Base-by-base conservation (phyloP, 1,140 invertebrate genomes). In the Leptinotarsa texana region DNA sequence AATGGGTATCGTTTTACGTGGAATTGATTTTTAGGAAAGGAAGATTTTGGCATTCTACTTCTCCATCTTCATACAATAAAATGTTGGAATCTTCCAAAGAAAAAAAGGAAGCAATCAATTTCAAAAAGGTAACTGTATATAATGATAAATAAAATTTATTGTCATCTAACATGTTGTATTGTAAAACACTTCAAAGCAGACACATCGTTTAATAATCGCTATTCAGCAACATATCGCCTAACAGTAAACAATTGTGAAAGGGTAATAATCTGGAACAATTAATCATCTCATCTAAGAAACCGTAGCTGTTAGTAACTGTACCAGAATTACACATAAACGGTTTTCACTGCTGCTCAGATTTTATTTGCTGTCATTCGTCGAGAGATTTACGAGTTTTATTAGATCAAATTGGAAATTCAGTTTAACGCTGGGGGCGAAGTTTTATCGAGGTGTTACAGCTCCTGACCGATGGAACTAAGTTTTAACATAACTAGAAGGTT, bases 221-320 rank as follows among this genome's bases (percentile, higher is more conserved):
- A 8, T 21, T 15, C 21, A 65, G 63, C 63, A 21, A 33, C 13
- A 22, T 65, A 27, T 65, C 21, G 63, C 63, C 27, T 65, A 65
- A 65, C 63, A 65, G 63, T 65, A 65, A 24, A 65, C 63, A 13
- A 57, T 33, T 65, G 22, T 65, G 63, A 27, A 65, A 24, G 63
- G 21, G 51, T 65, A 22, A 65, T 65, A 65, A 65, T 65, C 63
- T 65, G 21, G 4, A 65, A 65, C 63, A 33, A 65, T 65, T 65
- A 65, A 65, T 65, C 63, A 65, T 65, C 63, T 65, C 21, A 65
- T 65, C 63, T 65, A 17, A 24, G 27, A 65, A 65, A 24, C 63
- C n/a, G 15, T 24, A 65, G 63, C 63, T 65, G 63, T 65, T 65
- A 65, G 17, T 65, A 65, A 65, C 63, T 65, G 63, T 65, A 65